phyloP scores from a whole-genome alignment of 2,888 invertebrate species.

The Entomobrya proxima region DNA sequence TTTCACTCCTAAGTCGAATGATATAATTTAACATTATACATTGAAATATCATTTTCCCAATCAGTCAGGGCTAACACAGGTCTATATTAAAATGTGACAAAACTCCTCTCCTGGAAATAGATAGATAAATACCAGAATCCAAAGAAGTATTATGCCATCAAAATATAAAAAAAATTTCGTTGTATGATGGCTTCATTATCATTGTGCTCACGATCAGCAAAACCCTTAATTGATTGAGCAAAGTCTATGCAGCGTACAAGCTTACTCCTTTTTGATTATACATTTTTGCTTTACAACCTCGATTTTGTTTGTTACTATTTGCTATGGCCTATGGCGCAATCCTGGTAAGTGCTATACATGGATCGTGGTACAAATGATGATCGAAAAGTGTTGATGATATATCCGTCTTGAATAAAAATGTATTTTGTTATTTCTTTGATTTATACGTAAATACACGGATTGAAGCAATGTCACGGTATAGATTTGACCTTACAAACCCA shows the following conservation, averaged over 20 bases:
- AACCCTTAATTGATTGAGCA: slow-evolving; percentile 11
- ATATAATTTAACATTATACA: too few relatives aligned
- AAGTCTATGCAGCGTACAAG: not conserved
- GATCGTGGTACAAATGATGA: slow-evolving; percentile 18
- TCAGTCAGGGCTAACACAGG: too few relatives aligned
- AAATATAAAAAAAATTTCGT: not conserved
- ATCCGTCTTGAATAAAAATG: not conserved
- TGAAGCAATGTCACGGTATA: slow-evolving; percentile 29
- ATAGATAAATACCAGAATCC: too few relatives aligned
- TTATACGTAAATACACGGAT: not conserved
- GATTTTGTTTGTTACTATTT: not conserved
- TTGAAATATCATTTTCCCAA: too few relatives aligned
- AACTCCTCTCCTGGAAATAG: too few relatives aligned
- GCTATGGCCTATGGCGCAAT: slow-evolving; percentile 19
- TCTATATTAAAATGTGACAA: too few relatives aligned
- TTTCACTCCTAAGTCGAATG: too few relatives aligned
- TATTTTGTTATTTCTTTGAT: not conserved
- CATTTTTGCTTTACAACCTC: not conserved
- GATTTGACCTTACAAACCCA: slow-evolving; percentile 54
- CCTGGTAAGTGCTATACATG: not conserved
- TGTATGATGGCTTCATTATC: not conserved
- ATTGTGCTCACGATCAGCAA: not conserved
- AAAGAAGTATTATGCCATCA: too few relatives aligned
- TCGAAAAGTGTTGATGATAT: slow-evolving; percentile 6
- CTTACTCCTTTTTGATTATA: slow-evolving; percentile 1